Evolutionary conservation across 2,113 vertebrate genomes (phyloP).

Genomic region (Chlamydotis undulata): DNA sequence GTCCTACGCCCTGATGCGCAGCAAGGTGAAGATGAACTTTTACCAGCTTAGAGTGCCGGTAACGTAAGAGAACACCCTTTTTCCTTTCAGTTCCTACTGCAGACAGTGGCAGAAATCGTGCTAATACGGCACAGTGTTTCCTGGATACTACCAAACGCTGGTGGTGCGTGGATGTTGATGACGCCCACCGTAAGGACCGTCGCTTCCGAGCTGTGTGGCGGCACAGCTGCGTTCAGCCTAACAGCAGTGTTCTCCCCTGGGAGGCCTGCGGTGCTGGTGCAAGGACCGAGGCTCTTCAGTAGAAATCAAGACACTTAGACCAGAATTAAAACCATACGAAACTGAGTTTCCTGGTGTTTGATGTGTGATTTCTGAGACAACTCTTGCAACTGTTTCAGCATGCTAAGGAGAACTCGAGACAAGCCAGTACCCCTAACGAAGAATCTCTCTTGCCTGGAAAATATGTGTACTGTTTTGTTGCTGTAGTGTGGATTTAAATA

Average conservation of each 20-base stretch:
- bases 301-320: not conserved
- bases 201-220: fast-evolving
- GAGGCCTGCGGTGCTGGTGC: fast-evolving
- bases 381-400: not conserved
- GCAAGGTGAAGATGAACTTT: not conserved
- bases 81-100: too few relatives aligned
- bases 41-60: fast-evolving
- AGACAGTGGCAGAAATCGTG: not conserved
- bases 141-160: fast-evolving
- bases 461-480: not conserved
- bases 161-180: fast-evolving
- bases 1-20: fast-evolving
- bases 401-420: not conserved
- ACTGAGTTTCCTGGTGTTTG: not conserved
- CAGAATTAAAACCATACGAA: not conserved
- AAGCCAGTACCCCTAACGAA: not conserved
- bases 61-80: fast-evolving
- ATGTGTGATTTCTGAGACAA: not conserved
- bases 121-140: fast-evolving
- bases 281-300: fast-evolving
- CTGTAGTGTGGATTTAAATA: not conserved
- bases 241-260: fast-evolving
- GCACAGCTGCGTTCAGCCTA: fast-evolving
- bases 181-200: fast-evolving
- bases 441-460: not conserved